phyloP scores from a whole-genome alignment of 2,888 invertebrate genomes.

The Lymantria dispar region DNA sequence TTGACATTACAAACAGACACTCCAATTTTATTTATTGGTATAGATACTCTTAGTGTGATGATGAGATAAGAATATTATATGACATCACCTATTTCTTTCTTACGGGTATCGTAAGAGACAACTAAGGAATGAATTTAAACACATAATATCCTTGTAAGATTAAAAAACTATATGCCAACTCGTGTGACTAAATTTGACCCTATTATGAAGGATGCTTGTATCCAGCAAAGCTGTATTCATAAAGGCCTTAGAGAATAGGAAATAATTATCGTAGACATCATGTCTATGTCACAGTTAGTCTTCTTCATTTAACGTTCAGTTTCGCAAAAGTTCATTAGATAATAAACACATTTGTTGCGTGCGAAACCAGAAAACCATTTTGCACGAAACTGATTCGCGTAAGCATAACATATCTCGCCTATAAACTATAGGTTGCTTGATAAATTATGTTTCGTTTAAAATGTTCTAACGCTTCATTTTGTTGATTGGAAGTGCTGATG shows the following conservation, averaged over 20 bases:
- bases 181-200: no score
- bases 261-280: constrained; percentile 4
- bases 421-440: constrained; percentile 53
- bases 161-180: no score
- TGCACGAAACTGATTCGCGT: constrained; percentile 70
- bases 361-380: constrained; percentile 80
- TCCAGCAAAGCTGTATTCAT: no score
- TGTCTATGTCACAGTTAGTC: constrained; percentile 21
- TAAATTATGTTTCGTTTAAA: constrained; percentile 59
- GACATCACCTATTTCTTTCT: no score
- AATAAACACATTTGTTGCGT: constrained; percentile 80
- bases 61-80: no score
- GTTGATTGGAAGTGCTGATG: constrained; percentile 64
- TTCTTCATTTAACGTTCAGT: constrained; percentile 45
- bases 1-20: no score
- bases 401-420: constrained; percentile 63
- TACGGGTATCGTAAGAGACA: no score
- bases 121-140: no score
- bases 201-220: no score
- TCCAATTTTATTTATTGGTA: no score
- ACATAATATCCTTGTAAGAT: no score
- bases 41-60: no score
- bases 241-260: constrained; percentile 7
- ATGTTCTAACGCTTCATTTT: constrained; percentile 66
- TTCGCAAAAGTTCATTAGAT: constrained; percentile 78